phyloP scores from a whole-genome alignment of 1,140 invertebrate genomes.

The Agrilus planipennis region DNA sequence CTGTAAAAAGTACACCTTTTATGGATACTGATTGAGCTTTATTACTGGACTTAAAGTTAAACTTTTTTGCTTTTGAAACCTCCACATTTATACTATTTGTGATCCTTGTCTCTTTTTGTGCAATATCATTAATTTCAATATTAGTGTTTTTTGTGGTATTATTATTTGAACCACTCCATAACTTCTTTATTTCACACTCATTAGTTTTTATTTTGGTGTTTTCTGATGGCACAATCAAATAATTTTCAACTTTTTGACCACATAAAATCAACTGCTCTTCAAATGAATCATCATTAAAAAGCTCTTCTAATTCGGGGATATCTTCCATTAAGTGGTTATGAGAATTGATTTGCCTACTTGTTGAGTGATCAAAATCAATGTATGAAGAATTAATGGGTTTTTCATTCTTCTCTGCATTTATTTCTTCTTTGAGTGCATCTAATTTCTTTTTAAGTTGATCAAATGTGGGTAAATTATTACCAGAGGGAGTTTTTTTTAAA shows the following conservation, averaged over 20 bases:
- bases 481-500: conserved; percentile 17
- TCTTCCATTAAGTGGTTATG: too few relatives aligned
- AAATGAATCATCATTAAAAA: conserved; percentile 24
- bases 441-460: conserved; percentile 25
- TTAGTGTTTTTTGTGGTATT: too few relatives aligned
- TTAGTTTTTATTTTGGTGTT: conserved; percentile 1
- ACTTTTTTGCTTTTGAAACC: conserved; percentile 2
- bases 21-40: not conserved
- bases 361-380: too few relatives aligned
- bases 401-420: conserved; percentile 6
- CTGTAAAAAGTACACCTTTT: too few relatives aligned
- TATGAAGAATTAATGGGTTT: too few relatives aligned
- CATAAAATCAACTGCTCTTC: conserved; percentile 25
- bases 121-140: too few relatives aligned
- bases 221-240: too few relatives aligned
- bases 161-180: too few relatives aligned
- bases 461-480: conserved; percentile 18
- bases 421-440: conserved; percentile 22
- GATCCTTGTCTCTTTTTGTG: conserved; percentile 7
- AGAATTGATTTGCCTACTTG: too few relatives aligned
- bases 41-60: conserved; percentile 3
- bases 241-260: conserved; percentile 23
- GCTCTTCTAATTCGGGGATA: conserved; percentile 14
- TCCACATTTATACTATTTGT: not conserved
- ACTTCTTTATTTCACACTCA: conserved; percentile 8